Conservation (phyloP, 2,797 vertebrate genomes). For the Karalla daura region DNA sequence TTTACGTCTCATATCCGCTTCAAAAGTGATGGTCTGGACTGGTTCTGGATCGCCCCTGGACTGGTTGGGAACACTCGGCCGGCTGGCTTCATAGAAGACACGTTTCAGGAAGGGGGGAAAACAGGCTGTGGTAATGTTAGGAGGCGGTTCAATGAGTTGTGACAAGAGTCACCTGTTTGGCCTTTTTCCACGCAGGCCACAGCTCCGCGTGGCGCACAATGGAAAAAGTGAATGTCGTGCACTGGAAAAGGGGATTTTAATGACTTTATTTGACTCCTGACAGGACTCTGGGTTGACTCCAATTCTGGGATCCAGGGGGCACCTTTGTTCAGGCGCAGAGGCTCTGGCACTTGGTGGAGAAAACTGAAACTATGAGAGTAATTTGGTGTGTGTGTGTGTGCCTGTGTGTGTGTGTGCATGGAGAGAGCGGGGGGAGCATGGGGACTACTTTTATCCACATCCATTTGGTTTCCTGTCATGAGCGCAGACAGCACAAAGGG, state of each 20-base stretch:
- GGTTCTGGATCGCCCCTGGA: too few species aligned
- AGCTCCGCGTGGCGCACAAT: slow-evolving; percentile 34
- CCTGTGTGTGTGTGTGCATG: slow-evolving; percentile 37
- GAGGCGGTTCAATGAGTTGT: slow-evolving; percentile 16
- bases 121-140: neutral
- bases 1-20: too few species aligned
- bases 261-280: slow-evolving; percentile 79
- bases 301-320: slow-evolving; percentile 57
- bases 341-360: slow-evolving; percentile 57
- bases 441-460: slow-evolving; percentile 68
- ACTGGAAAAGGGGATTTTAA: slow-evolving; percentile 62
- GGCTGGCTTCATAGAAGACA: too few species aligned
- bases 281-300: slow-evolving; percentile 71
- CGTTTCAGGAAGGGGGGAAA: slow-evolving; percentile 16
- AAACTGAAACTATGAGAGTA: slow-evolving; percentile 75
- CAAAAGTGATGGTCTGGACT: too few species aligned
- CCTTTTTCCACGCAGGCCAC: slow-evolving; percentile 10
- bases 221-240: slow-evolving; percentile 44
- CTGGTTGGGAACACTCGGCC: too few species aligned
- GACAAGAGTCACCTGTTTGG: slow-evolving; percentile 10
- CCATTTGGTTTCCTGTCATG: slow-evolving; percentile 75
- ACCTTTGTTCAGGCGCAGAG: slow-evolving; percentile 68
- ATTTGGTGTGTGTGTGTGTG: slow-evolving; percentile 63
- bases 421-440: slow-evolving; percentile 23
- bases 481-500: slow-evolving; percentile 68